Evolutionary conservation across 2,113 vertebrate species (phyloP).

Genomic region (Phrynosoma blainvillii): DNA sequence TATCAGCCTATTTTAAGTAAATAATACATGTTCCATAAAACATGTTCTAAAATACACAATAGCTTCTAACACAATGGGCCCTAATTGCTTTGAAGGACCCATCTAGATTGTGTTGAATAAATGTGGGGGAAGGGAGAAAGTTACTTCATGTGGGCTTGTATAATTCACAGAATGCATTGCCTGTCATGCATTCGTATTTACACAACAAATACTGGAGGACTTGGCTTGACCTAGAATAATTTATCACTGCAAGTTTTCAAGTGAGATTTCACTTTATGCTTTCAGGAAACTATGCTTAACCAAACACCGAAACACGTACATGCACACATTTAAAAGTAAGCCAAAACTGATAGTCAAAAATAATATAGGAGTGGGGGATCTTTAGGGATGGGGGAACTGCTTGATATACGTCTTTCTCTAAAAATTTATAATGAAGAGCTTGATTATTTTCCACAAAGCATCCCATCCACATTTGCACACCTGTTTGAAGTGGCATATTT

Average conservation of each 20-base stretch:
- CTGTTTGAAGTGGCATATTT: no score
- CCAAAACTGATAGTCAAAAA: slow-evolving; percentile 4
- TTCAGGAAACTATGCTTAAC: slow-evolving; percentile 13
- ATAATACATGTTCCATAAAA: slow-evolving; percentile 63
- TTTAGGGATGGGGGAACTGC: not conserved
- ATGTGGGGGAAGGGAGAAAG: slow-evolving; percentile 32
- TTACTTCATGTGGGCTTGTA: slow-evolving; percentile 57
- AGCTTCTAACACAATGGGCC: slow-evolving; percentile 63
- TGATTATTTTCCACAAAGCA: not conserved
- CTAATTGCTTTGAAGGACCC: slow-evolving; percentile 76
- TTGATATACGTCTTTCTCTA: not conserved
- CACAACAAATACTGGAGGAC: slow-evolving; percentile 59
- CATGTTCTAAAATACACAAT: slow-evolving; percentile 63
- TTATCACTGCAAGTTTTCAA: slow-evolving; percentile 65
- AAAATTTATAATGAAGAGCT: not conserved
- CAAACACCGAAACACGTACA: not conserved
- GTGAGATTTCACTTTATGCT: slow-evolving; percentile 53
- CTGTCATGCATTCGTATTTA: slow-evolving; percentile 66
- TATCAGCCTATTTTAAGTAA: slow-evolving; percentile 69
- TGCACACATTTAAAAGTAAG: slow-evolving; percentile 24
- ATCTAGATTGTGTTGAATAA: slow-evolving; percentile 68
- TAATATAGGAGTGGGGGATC: not conserved
- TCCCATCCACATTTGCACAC: no score
- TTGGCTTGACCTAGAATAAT: slow-evolving; percentile 62
- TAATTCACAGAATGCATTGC: slow-evolving; percentile 58